phyloP scores from a whole-genome alignment of 2,797 vertebrate species.

The Nothura maculosa region DNA sequence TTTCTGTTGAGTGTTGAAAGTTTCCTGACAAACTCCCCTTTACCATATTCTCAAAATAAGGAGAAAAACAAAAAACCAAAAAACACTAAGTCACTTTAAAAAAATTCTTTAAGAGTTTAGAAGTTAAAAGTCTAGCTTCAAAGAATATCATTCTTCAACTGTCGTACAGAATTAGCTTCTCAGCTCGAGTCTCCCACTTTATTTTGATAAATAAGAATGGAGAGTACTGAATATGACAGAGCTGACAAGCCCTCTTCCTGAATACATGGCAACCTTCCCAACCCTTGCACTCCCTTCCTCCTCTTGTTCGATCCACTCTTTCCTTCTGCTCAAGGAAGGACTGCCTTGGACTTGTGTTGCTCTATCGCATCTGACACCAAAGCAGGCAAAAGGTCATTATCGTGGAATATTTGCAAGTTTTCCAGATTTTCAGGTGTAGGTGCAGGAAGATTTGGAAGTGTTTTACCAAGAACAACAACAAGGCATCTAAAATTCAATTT shows the following conservation, averaged over 20 bases:
- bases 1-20: not conserved
- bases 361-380: not conserved
- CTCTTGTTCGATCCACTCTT: not conserved
- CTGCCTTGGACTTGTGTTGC: too few species aligned
- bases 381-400: not conserved
- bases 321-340: not conserved
- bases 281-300: not conserved
- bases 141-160: not conserved
- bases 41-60: not conserved
- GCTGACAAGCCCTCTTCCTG: too few species aligned
- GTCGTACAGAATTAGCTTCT: not conserved
- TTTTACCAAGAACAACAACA: not conserved
- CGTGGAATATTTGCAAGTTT: not conserved
- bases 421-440: not conserved
- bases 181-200: fast-evolving
- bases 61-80: not conserved
- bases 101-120: not conserved
- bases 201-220: not conserved
- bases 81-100: not conserved
- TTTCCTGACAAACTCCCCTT: not conserved
- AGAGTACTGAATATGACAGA: not conserved
- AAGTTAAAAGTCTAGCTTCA: not conserved
- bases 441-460: not conserved
- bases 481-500: not conserved
- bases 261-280: not conserved